Conservation (phyloP, 2,797 vertebrate genomes). For the Halcyon smyrnensis region DNA sequence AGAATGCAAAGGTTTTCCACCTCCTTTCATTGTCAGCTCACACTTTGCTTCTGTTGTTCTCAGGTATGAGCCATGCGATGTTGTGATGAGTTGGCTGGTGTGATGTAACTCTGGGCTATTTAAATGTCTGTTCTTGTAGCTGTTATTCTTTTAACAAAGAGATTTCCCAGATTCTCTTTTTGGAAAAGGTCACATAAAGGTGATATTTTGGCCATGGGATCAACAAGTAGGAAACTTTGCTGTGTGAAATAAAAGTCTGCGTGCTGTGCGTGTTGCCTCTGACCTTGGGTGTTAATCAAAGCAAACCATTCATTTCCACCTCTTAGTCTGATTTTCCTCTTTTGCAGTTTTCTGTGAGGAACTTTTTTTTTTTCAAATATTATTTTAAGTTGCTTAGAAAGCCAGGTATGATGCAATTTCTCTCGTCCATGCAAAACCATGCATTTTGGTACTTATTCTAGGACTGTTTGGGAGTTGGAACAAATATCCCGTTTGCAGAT, state of each 20-base stretch:
- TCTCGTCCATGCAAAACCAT: neutral
- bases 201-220: neutral
- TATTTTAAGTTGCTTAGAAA: neutral
- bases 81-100: neutral
- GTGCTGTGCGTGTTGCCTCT: fast-evolving
- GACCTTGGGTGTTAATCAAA: neutral
- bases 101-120: fast-evolving
- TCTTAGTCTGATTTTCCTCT: neutral
- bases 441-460: neutral
- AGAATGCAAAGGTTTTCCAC: neutral
- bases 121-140: neutral
- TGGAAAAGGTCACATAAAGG: neutral
- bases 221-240: neutral
- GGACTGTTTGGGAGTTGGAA: neutral
- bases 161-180: neutral
- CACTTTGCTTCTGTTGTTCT: neutral
- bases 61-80: fast-evolving
- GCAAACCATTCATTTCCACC: neutral
- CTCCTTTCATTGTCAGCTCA: neutral
- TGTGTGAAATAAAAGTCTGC: neutral
- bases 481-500: neutral
- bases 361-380: neutral
- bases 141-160: neutral
- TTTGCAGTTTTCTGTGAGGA: neutral
- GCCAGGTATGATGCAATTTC: neutral